Percentiles rank a stretch among this genome's conserved stretches.
Evolutionary conservation across 2,888 invertebrate genomes (phyloP).

Genomic region (Metellina segmentata): DNA sequence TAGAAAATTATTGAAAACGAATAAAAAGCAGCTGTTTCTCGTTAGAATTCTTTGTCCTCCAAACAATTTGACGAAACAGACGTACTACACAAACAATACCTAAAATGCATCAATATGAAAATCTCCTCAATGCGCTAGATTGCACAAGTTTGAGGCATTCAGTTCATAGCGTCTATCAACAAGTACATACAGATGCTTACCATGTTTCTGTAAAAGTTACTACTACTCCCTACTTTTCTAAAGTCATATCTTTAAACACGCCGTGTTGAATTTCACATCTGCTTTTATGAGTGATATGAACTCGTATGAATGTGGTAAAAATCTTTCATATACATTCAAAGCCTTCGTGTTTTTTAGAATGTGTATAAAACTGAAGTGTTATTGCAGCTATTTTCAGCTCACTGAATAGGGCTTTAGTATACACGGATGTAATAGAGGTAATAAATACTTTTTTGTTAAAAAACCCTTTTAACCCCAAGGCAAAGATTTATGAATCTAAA

Average conservation of each 20-base stretch:
- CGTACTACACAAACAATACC: constrained; percentile 59
- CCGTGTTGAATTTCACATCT: constrained; percentile 40
- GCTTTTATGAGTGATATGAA: constrained; percentile 60
- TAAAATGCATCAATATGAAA: constrained; percentile 57
- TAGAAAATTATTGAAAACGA: constrained; percentile 9
- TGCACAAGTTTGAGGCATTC: constrained; percentile 47
- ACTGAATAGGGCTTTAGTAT: constrained; percentile 15
- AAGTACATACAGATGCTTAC: constrained; percentile 51
- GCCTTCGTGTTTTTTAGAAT: constrained; percentile 44
- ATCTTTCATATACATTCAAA: constrained; percentile 50
- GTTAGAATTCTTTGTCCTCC: neutral
- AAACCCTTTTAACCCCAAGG: constrained; percentile 13
- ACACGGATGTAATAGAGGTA: constrained; percentile 7
- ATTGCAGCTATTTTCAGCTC: constrained; percentile 62
- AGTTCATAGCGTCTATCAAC: constrained; percentile 55
- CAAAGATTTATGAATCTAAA: constrained; percentile 42
- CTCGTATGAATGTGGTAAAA: constrained; percentile 49
- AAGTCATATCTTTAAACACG: constrained; percentile 50
- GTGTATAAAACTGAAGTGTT: constrained; percentile 55
- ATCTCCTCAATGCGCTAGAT: constrained; percentile 49
- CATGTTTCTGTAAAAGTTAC: constrained; percentile 52
- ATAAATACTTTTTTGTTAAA: constrained; percentile 21
- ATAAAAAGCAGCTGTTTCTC: constrained; percentile 41
- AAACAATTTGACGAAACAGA: constrained; percentile 36
- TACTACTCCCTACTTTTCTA: constrained; percentile 35